Base-by-base conservation (phyloP, 2,113 vertebrate species). In the Stigmatopora nigra region DNA sequence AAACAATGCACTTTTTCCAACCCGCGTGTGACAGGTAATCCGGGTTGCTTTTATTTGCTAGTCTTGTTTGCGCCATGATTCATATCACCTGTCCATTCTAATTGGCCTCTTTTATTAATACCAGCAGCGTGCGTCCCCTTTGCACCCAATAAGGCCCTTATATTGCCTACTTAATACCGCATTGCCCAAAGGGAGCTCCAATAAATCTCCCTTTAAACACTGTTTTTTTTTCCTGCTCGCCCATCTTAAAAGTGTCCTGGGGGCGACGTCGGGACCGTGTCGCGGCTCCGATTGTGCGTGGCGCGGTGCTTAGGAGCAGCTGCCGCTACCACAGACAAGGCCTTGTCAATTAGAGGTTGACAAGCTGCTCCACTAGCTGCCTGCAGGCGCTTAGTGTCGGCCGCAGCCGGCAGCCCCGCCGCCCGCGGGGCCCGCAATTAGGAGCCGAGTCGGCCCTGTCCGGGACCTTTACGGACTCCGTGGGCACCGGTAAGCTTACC, bases 341-440 rank as follows among this genome's bases (percentile, higher is more conserved):
- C 92, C 95, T 98, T 98, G 96, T 98, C 97, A 99, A 99, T 99
- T 99, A 98, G 92, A 84, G 91, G 89, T 91, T 97, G 95, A 96
- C 93, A 93, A 97, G 93, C 95, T 92, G 93, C 93, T 92, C 91
- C 92, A 92, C 64, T 87, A 89, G 71, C 77, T 89, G 93, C 94
- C 93, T 76, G 83, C 89, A 88, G 94, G 95, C 94, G 86, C 87
- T 88, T 81, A 86, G 89, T 91, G 92, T 22, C 38, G 36, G 36
- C 36, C 36, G 8, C 56, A 44, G 35, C 57, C 36, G n/a, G 36
- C 56, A 41, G 36, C 83, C 83, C 38, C 79, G 83, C 82, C 80
- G 90, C 84, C 91, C 92, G 92, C 95, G 93, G 94, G 93, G 93
- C 92, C 92, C 81, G 92, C 97, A 98, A 98, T 98, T 98, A 99